Percentiles rank a stretch among this genome's conserved stretches.
phyloP scores from a whole-genome alignment of 2,797 vertebrate species.

The Sciaenops ocellatus region DNA sequence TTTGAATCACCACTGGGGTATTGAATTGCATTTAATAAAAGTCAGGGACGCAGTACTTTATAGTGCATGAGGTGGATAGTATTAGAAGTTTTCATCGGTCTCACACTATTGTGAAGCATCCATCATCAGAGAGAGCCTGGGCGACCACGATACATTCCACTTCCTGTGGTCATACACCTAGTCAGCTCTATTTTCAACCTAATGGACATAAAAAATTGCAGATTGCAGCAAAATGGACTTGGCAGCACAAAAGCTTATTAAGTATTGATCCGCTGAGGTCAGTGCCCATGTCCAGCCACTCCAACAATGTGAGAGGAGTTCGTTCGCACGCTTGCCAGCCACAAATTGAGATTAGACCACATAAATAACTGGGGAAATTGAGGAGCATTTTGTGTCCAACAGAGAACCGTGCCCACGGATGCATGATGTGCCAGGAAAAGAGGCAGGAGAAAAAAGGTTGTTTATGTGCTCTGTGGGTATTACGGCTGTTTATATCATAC shows the following conservation, averaged over 20 bases:
- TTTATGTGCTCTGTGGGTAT: slow-evolving; percentile 56
- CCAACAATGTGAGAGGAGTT: slow-evolving; percentile 74
- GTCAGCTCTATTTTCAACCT: slow-evolving; percentile 87
- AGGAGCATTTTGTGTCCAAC: slow-evolving; percentile 58
- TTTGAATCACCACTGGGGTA: slow-evolving; percentile 73
- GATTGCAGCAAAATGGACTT: slow-evolving; percentile 86
- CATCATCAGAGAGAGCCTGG: slow-evolving; percentile 72
- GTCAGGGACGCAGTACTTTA: slow-evolving; percentile 65
- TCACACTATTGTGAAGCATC: slow-evolving; percentile 70
- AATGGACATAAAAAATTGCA: slow-evolving; percentile 87
- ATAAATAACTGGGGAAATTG: slow-evolving; percentile 74
- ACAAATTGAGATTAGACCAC: slow-evolving; percentile 79
- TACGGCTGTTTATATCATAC: slow-evolving; percentile 57
- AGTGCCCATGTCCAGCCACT: slow-evolving; percentile 80
- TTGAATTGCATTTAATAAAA: slow-evolving; percentile 81
- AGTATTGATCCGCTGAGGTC: slow-evolving; percentile 86
- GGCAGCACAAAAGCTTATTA: slow-evolving; percentile 86
- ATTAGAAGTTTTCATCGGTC: slow-evolving; percentile 75
- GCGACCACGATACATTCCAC: slow-evolving; percentile 73
- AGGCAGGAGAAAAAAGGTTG: slow-evolving; percentile 42
- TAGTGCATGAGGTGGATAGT: slow-evolving; percentile 60
- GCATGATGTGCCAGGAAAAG: slow-evolving; percentile 47
- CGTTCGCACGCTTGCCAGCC: slow-evolving; percentile 69
- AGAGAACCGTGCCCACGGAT: slow-evolving; percentile 38
- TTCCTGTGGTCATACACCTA: slow-evolving; percentile 79